Evolutionary conservation across 2,797 vertebrate species (phyloP).

Genomic region (Smutsia temminckii): DNA sequence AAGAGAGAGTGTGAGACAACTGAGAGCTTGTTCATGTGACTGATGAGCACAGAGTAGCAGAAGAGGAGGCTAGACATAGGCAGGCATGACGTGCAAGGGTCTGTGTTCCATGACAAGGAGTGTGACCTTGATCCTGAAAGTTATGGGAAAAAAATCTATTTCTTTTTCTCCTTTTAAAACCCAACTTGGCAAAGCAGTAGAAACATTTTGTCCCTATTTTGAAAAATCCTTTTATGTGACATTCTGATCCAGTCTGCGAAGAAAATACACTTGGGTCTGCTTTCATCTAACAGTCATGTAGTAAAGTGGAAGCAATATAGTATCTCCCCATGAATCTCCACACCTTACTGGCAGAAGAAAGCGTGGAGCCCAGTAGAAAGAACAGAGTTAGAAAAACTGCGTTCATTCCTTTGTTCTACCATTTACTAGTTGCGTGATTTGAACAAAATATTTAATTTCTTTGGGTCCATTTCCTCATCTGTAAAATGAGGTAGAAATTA

Average conservation of each 20-base stretch:
- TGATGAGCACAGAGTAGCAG: not conserved
- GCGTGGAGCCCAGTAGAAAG: not conserved
- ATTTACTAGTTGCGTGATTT: slow-evolving; percentile 33
- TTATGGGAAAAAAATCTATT: not conserved
- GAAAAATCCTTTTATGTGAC: slow-evolving; percentile 6
- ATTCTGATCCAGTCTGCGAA: slow-evolving; percentile 4
- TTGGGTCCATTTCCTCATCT: not conserved
- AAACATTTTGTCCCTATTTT: not conserved
- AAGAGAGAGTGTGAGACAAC: not conserved
- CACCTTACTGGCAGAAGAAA: not conserved
- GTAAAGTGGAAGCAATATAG: not conserved
- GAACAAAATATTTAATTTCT: not conserved
- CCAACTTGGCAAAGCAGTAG: not conserved
- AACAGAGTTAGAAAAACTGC: not conserved
- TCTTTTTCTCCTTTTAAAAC: not conserved
- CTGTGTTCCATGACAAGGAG: not conserved
- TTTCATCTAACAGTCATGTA: slow-evolving; percentile 12
- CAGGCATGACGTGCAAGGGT: not conserved
- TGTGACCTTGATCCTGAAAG: slow-evolving; percentile 14
- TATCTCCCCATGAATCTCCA: not conserved
- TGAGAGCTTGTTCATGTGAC: not conserved
- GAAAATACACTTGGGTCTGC: not conserved
- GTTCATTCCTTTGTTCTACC: not conserved
- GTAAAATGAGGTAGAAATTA: slow-evolving; percentile 28
- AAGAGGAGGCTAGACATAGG: not conserved